Evolutionary conservation across 2,113 vertebrate species (phyloP).

Genomic region (Argyrosomus japonicus): DNA sequence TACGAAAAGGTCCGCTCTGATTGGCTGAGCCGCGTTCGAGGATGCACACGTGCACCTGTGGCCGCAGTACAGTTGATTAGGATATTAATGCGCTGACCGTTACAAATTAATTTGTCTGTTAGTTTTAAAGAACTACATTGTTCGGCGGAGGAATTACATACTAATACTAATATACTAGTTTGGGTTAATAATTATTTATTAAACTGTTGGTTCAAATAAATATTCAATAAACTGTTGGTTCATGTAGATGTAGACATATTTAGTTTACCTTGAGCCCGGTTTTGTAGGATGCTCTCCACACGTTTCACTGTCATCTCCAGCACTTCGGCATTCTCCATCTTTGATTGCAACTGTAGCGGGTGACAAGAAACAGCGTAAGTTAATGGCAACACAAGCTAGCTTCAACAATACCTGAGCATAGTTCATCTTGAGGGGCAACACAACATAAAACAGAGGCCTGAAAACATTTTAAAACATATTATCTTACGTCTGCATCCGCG

Average conservation of each 20-base stretch:
- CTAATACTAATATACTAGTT: no score
- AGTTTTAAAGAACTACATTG: constrained; percentile 5
- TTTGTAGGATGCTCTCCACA: constrained; percentile 88
- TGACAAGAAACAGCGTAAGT: constrained; percentile 21
- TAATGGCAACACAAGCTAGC: background rate
- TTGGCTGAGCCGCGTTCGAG: constrained; percentile 41
- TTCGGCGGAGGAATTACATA: background rate
- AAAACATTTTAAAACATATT: no score
- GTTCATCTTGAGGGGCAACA: background rate
- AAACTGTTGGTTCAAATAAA: background rate
- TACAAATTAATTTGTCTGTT: background rate
- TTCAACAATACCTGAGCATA: rapidly evolving
- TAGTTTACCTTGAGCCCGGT: constrained; percentile 85
- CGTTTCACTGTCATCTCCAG: constrained; percentile 92
- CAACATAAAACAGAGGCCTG: background rate
- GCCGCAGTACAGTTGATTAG: constrained; percentile 3
- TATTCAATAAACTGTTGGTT: background rate
- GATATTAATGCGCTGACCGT: constrained; percentile 35
- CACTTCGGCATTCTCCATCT: constrained; percentile 95
- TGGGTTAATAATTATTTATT: rapidly evolving
- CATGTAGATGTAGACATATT: background rate
- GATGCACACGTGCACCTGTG: constrained; percentile 38
- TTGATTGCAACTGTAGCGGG: constrained; percentile 86
- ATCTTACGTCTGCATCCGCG: constrained; percentile 88
- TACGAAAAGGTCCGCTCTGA: constrained; percentile 15